phyloP scores from a whole-genome alignment of 1,140 invertebrate species.

The Vanessa atalanta region DNA sequence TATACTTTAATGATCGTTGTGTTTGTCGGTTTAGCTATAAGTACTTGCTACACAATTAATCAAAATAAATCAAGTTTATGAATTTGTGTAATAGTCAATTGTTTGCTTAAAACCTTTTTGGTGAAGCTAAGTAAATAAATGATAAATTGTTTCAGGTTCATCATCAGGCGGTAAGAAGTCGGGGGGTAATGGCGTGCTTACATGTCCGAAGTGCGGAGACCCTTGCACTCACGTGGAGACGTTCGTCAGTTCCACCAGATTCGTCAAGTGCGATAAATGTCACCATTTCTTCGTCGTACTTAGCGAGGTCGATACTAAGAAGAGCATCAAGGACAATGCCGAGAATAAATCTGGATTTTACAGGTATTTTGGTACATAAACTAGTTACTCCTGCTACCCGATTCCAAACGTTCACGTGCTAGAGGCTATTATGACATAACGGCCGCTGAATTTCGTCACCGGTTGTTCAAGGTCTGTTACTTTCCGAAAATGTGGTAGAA shows the following conservation, averaged over 20 bases:
- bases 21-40: too few species aligned
- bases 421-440: too few species aligned
- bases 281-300: slow-evolving; percentile 99
- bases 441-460: too few species aligned
- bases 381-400: too few species aligned
- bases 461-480: too few species aligned
- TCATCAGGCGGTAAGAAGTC: slow-evolving; percentile 63
- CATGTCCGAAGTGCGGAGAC: slow-evolving; percentile 97
- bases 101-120: too few species aligned
- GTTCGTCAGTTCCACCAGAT: slow-evolving; percentile 97
- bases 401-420: too few species aligned
- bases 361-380: slow-evolving; percentile 50
- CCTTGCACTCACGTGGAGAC: slow-evolving; percentile 98
- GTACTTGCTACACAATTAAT: too few species aligned
- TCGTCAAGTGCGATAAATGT: slow-evolving; percentile 99
- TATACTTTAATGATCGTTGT: too few species aligned
- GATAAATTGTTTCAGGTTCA: slow-evolving; percentile 44
- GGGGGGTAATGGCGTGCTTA: slow-evolving; percentile 66
- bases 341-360: slow-evolving; percentile 84
- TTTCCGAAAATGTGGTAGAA: too few species aligned
- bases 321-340: slow-evolving; percentile 89
- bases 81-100: too few species aligned
- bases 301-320: slow-evolving; percentile 94
- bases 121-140: neutral
- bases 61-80: too few species aligned